A percentile compares a stretch with the other conserved stretches of the same genome.
phyloP scores from a whole-genome alignment of 2,113 vertebrate species.

The Grammomys surdaster region DNA sequence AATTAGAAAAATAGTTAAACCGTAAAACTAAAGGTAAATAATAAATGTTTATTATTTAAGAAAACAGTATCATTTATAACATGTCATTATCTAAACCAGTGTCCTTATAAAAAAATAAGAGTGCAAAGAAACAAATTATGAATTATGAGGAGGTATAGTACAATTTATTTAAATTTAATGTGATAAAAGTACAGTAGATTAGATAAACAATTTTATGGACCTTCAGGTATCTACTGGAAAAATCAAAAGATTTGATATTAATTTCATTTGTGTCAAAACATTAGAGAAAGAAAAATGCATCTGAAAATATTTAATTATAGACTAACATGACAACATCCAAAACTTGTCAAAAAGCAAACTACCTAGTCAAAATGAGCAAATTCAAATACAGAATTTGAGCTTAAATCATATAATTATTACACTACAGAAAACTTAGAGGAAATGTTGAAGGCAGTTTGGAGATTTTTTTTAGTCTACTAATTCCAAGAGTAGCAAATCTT shows the following conservation, averaged over 20 bases:
- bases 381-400: neutral
- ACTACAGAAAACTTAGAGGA: neutral
- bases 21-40: neutral
- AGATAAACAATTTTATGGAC: neutral
- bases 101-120: neutral
- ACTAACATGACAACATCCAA: neutral
- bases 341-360: neutral
- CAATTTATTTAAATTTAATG: neutral
- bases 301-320: neutral
- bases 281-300: neutral
- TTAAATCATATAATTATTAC: neutral
- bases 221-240: neutral
- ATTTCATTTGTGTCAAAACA: neutral
- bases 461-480: neutral
- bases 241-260: neutral
- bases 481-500: neutral
- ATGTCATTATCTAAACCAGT: neutral
- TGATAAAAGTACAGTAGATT: neutral
- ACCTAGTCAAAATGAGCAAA: neutral
- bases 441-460: neutral
- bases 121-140: neutral
- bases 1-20: neutral
- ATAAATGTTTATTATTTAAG: neutral
- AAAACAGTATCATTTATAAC: too few species aligned
- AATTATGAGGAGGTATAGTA: neutral